Percentiles rank a stretch among this genome's conserved stretches.
Conservation (phyloP, 2,113 vertebrate genomes). For the Tapirus terrestris region DNA sequence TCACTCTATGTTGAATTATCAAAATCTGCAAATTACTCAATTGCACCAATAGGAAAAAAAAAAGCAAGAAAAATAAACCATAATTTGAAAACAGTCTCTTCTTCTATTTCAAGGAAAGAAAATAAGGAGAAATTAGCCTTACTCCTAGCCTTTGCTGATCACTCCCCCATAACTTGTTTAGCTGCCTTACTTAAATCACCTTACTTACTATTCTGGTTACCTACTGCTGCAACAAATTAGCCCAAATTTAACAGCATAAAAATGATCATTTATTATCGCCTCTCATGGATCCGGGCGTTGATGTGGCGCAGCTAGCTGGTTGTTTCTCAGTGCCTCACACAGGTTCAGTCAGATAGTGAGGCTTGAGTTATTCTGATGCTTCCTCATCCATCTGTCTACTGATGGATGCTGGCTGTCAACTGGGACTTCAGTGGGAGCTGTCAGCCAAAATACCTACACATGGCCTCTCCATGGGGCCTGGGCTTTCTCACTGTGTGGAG, state of each 20-base stretch:
- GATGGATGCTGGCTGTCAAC: not conserved
- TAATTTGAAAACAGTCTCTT: not conserved
- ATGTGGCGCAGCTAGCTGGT: not conserved
- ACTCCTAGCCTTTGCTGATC: not conserved
- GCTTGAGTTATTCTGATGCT: not conserved
- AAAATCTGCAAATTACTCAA: not conserved
- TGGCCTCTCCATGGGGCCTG: fast-evolving
- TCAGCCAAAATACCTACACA: not conserved
- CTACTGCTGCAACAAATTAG: not conserved
- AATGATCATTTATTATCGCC: not conserved
- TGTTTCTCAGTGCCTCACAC: not conserved
- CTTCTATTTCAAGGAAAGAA: not conserved
- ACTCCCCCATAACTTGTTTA: not conserved
- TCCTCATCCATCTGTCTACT: not conserved
- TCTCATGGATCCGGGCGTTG: not conserved
- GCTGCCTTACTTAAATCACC: not conserved
- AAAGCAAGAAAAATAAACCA: not conserved
- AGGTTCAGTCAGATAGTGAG: not conserved
- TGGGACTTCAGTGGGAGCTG: not conserved
- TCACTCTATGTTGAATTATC: not conserved
- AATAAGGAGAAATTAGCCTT: not conserved
- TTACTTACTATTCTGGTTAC: not conserved
- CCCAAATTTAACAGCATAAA: not conserved
- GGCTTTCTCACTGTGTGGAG: not conserved
- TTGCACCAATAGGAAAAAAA: not conserved